Evolutionary conservation across 1,140 invertebrate species (phyloP).

Genomic region (Drosophila murphyi): DNA sequence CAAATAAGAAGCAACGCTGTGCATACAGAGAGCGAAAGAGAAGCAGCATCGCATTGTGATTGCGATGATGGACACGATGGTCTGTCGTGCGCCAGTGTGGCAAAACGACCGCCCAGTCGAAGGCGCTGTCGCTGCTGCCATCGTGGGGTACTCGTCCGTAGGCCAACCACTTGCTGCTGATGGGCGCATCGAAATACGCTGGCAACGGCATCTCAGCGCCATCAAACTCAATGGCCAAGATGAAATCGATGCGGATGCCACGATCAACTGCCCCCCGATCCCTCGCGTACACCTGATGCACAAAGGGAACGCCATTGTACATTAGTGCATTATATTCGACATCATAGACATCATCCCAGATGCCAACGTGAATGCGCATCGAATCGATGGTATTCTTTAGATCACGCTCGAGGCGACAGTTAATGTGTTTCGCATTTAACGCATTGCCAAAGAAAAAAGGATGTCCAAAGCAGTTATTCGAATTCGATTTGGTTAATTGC

Average conservation of each 20-base stretch:
- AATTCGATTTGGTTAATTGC: not conserved
- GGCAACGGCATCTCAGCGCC: slow-evolving; percentile 31
- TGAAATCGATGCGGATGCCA: slow-evolving; percentile 54
- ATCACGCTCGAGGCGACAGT: slow-evolving; percentile 41
- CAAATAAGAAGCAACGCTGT: slow-evolving; percentile 32
- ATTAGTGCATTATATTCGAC: slow-evolving; percentile 23
- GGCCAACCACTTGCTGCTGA: slow-evolving; percentile 47
- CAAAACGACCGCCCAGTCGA: slow-evolving; percentile 45
- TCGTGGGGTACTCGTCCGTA: slow-evolving; percentile 21
- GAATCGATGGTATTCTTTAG: not conserved
- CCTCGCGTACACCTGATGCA: slow-evolving; percentile 44
- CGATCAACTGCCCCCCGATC: not conserved
- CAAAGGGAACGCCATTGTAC: slow-evolving; percentile 31
- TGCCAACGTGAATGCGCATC: not conserved
- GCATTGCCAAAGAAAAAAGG: slow-evolving; percentile 54
- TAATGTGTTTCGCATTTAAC: slow-evolving; percentile 46
- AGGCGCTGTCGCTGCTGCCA: not conserved
- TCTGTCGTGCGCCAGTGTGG: slow-evolving; percentile 41
- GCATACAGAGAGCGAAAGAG: slow-evolving; percentile 37
- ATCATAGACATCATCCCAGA: slow-evolving; percentile 21
- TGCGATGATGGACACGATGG: not conserved
- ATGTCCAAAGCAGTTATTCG: slow-evolving; percentile 3
- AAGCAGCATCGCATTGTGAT: slow-evolving; percentile 12
- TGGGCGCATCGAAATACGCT: slow-evolving; percentile 22
- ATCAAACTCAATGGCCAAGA: slow-evolving; percentile 49